Base-by-base conservation (phyloP, 2,888 invertebrate species). In the Endotricha flammealis region DNA sequence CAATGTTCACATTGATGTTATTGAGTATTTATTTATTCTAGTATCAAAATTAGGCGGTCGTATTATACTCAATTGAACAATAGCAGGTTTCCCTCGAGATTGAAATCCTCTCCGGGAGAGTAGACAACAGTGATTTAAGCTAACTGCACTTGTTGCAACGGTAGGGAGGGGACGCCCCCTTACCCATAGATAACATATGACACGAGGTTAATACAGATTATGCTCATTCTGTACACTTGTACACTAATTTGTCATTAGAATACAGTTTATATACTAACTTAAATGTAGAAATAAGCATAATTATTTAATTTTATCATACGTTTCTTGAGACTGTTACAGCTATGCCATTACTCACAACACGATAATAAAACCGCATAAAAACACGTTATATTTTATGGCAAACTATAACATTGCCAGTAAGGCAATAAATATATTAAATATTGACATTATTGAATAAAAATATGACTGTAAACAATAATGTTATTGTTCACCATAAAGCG, bases 121-220 rank as follows among this genome's bases (percentile, higher is more conserved):
- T 62, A 61, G 57, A 55, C 49, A 64, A 56, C 72, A 72, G 77
- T 76, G 80, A 85, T 85, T 81, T 79, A 79, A 68, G 69, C 72
- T 71, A 79, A 80, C 75, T 77, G 71, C 81, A 77, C 81, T 77
- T 78, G 78, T 77, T 77, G 70, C 74, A 57, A 66, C 52, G 47
- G 46, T 46, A 47, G 57, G 61, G 57, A 38, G 50, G 43, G 61
- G 57, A 38, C 50, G 43, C 48, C 50, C 60, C 63, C 36, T 54
- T 43, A 47, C 41, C 53, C n/a, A 3, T 20, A 59, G 59, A 63
- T 67, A 71, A 73, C 73, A 64, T 70, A 74, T 76, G 75, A 81
- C 63, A 69, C 61, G 62, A 51, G 55, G 56, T 71, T 78, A 77
- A 80, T 79, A 62, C 49, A 64, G 69, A 75, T 77, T 73, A 79